Evolutionary conservation across 2,888 invertebrate species (phyloP).

Genomic region (Agrochola circellaris): DNA sequence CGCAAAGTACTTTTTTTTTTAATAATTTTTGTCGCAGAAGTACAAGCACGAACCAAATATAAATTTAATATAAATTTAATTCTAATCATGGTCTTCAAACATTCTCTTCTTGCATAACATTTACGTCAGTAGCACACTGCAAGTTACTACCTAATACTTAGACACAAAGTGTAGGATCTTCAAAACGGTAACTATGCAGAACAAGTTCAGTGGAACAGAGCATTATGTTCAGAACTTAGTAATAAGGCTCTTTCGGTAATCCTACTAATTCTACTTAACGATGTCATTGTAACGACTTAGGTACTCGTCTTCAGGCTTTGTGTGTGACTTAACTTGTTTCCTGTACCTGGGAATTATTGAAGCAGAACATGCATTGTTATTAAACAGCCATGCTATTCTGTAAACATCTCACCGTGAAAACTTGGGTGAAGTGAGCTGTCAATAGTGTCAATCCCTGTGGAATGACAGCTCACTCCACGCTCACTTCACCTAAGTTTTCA

Average conservation of each 20-base stretch:
- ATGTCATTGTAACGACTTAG: constrained; percentile 35
- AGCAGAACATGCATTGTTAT: not conserved
- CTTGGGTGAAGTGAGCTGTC: too few relatives aligned
- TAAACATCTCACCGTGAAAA: too few relatives aligned
- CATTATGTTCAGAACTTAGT: constrained; percentile 57
- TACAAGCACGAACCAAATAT: not conserved
- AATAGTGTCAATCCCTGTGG: too few relatives aligned
- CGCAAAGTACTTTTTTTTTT: not conserved
- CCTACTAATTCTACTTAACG: constrained; percentile 54
- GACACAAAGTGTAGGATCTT: constrained; percentile 17
- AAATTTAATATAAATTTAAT: too few relatives aligned
- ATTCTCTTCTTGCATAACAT: not conserved
- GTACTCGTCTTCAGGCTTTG: constrained; percentile 22
- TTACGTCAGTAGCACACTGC: not conserved
- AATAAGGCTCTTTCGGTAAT: constrained; percentile 49
- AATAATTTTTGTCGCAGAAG: not conserved
- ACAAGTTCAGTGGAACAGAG: constrained; percentile 34
- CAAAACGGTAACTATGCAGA: constrained; percentile 19
- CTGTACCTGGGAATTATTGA: constrained; percentile 6
- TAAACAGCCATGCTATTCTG: too few relatives aligned
- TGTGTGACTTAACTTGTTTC: constrained; percentile 28
- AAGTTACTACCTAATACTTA: constrained; percentile 9
- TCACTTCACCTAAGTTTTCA: too few relatives aligned
- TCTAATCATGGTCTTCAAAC: not conserved
- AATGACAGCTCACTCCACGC: too few relatives aligned